phyloP scores from a whole-genome alignment of 2,888 invertebrate genomes.

The Sipha maydis region DNA sequence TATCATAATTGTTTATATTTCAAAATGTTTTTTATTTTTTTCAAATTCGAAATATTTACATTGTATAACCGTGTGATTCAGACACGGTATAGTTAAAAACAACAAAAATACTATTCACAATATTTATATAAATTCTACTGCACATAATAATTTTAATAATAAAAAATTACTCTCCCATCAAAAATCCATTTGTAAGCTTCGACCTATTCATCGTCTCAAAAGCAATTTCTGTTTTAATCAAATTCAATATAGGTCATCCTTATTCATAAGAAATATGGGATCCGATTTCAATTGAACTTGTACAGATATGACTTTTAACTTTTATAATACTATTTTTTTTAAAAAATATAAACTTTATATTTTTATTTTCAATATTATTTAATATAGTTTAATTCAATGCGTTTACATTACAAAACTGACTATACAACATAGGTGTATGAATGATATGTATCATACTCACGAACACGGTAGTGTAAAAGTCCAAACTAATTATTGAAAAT shows the following conservation, averaged over 20 bases:
- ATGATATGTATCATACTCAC: background rate
- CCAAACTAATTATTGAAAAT: background rate
- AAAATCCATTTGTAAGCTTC: background rate
- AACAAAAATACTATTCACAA: background rate
- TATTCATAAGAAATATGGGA: background rate
- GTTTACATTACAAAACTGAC: no score
- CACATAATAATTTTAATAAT: background rate
- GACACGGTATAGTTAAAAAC: background rate
- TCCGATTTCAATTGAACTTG: background rate
- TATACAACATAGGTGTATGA: no score
- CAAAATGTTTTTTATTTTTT: no score
- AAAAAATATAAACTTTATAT: no score
- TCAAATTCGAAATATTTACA: no score
- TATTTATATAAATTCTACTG: background rate
- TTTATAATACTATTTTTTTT: no score
- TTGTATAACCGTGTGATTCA: no score
- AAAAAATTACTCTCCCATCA: background rate
- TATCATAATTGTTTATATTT: no score
- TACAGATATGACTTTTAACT: background rate
- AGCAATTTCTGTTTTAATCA: background rate
- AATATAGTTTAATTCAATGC: no score
- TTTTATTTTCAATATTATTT: no score
- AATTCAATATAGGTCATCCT: background rate
- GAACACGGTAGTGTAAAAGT: background rate
- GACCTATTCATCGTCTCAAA: background rate